Base-by-base conservation (phyloP, 2,888 invertebrate species). In the Celastrina argiolus region DNA sequence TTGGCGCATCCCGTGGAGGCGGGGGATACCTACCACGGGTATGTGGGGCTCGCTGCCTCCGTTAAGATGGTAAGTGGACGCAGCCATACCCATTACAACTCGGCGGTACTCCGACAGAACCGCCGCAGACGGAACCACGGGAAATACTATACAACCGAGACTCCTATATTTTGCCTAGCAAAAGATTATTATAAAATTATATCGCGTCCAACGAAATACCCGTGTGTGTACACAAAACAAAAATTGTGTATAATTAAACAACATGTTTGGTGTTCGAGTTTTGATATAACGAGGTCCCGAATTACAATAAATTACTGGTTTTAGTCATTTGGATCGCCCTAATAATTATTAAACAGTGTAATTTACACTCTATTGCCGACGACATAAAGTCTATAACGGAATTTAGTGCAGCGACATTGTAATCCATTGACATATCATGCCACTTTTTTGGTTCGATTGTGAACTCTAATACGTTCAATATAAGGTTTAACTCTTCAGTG, bases 221-320 rank as follows among this genome's bases (percentile, higher is more conserved):
- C 6, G 6, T 42, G 42, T 42, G 42, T 66, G 14, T 45, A 51
- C 36, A 64, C 61, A 63, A 59, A 36, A 56, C 31, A 45, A 42
- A 58, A 77, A 78, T 79, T 78, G 79, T 74, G 76, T 77, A 74
- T 81, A 81, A 85, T 86, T 83, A 84, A 76, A 81, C 77, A 81
- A 77, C 81, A 79, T 77, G 76, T 78, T 78, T 78, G 63, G 67
- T 67, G 71, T 71, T 64, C 79, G 75, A 78, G 77, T 77, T 78
- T 64, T 79, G 75, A 78, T 77, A 77, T 78, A 81, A 79, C 79
- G 76, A 80, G 76, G 75, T 70, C 73, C 73, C 75, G 77, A 80
- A 84, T 86, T 83, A 81, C 79, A 81, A 74, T 69, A 82, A 86
- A 87, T 85, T 84, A 79, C 82, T 77, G 75, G 80, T 79, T 71